Evolutionary conservation across 1,140 invertebrate species (phyloP).

Genomic region (Anagrus nilaparvatae): DNA sequence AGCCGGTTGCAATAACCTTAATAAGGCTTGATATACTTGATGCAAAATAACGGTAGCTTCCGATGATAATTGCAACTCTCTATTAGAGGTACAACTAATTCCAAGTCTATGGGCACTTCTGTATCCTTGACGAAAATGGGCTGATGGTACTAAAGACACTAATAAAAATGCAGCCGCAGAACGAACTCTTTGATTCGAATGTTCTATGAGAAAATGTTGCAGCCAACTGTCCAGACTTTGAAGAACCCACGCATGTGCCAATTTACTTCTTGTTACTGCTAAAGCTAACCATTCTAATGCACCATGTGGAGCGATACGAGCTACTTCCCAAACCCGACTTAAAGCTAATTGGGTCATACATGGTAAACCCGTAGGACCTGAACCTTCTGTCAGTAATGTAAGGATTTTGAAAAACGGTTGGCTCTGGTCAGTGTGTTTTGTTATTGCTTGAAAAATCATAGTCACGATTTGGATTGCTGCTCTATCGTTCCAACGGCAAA

Average conservation of each 20-base stretch:
- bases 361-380: constrained; percentile 66
- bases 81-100: constrained; percentile 32
- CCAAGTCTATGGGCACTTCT: constrained; percentile 48
- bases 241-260: constrained; percentile 80
- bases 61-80: constrained; percentile 44
- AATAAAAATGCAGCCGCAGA: constrained; percentile 77
- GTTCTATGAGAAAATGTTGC: constrained; percentile 78
- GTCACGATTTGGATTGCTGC: constrained; percentile 74
- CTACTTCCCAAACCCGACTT: constrained; percentile 80
- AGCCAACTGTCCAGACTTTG: constrained; percentile 80
- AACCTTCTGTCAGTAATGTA: constrained; percentile 65
- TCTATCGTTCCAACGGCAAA: constrained; percentile 82
- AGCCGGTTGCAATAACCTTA: constrained; percentile 68
- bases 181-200: constrained; percentile 75
- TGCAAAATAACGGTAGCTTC: constrained; percentile 74
- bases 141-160: constrained; percentile 78
- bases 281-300: constrained; percentile 85
- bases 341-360: constrained; percentile 83
- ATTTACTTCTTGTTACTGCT: constrained; percentile 71
- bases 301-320: constrained; percentile 79
- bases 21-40: constrained; percentile 71
- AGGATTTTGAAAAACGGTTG: constrained; percentile 87
- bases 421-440: constrained; percentile 79
- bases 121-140: constrained; percentile 79
- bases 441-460: constrained; percentile 83